Percentiles rank a stretch among this genome's conserved stretches.
Conservation (phyloP, 2,888 invertebrate genomes). For the Neocrepidodera transversa region DNA sequence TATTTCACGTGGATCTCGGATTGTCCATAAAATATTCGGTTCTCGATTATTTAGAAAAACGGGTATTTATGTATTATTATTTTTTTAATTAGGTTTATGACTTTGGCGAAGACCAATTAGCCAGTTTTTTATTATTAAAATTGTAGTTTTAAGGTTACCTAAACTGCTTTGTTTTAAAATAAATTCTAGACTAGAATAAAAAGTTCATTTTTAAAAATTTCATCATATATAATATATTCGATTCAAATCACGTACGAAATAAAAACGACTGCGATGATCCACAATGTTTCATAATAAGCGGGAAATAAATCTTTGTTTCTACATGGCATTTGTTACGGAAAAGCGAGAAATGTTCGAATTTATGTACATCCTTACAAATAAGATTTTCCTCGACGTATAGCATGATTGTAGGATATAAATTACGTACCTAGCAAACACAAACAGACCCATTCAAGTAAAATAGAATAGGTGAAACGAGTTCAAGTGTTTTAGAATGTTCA, state of each 20-base stretch:
- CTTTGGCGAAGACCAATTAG: too few species aligned
- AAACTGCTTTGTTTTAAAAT: too few species aligned
- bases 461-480: not conserved
- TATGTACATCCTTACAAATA: slow-evolving; percentile 1
- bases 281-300: not conserved
- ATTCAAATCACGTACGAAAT: not conserved
- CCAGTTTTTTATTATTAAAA: too few species aligned
- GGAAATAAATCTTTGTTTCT: not conserved
- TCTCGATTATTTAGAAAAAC: too few species aligned
- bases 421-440: slow-evolving; percentile 7
- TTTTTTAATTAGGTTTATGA: too few species aligned
- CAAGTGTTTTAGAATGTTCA: not conserved
- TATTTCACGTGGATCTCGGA: too few species aligned
- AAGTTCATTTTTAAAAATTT: too few species aligned
- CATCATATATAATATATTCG: too few species aligned
- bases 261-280: not conserved
- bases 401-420: slow-evolving; percentile 23
- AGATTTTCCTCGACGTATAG: slow-evolving; percentile 5
- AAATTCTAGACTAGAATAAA: too few species aligned
- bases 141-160: too few species aligned
- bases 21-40: too few species aligned
- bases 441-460: not conserved
- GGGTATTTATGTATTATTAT: too few species aligned
- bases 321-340: not conserved
- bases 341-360: slow-evolving; percentile 2